Conservation (phyloP, 2,888 invertebrate genomes). For the Andrena trimmerana region DNA sequence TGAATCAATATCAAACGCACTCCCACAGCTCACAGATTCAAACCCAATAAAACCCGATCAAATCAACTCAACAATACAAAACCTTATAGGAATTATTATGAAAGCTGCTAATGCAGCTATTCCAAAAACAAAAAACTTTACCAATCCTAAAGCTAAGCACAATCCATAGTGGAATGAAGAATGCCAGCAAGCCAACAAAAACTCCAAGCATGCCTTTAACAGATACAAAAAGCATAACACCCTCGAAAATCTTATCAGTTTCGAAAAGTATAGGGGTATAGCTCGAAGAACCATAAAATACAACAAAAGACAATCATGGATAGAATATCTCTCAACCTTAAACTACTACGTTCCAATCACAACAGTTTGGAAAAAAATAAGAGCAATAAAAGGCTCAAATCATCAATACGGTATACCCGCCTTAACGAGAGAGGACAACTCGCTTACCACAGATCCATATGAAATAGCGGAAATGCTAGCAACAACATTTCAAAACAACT, state of each 20-base stretch:
- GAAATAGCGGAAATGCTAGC: conserved; percentile 7
- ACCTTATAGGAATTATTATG: background rate
- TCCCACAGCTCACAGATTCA: background rate
- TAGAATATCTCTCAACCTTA: background rate
- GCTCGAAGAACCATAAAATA: background rate
- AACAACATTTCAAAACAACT: conserved; percentile 1
- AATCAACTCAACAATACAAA: background rate
- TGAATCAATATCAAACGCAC: background rate
- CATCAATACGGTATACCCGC: background rate
- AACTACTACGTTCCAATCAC: background rate
- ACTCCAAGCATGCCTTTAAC: background rate
- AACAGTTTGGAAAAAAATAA: conserved; percentile 11
- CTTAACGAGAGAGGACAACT: conserved; percentile 2
- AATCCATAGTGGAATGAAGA: background rate
- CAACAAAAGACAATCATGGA: background rate
- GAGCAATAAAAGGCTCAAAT: conserved; percentile 1
- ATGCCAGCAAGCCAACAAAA: background rate
- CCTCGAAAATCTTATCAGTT: background rate
- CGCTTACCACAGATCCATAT: background rate
- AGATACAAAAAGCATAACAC: conserved; percentile 1
- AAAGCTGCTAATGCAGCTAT: background rate
- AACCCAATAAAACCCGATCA: background rate
- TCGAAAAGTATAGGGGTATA: background rate
- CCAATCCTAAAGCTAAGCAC: background rate
- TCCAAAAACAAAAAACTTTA: background rate